phyloP scores from a whole-genome alignment of 2,797 vertebrate species.

The Helicolenus hilgendorfi region DNA sequence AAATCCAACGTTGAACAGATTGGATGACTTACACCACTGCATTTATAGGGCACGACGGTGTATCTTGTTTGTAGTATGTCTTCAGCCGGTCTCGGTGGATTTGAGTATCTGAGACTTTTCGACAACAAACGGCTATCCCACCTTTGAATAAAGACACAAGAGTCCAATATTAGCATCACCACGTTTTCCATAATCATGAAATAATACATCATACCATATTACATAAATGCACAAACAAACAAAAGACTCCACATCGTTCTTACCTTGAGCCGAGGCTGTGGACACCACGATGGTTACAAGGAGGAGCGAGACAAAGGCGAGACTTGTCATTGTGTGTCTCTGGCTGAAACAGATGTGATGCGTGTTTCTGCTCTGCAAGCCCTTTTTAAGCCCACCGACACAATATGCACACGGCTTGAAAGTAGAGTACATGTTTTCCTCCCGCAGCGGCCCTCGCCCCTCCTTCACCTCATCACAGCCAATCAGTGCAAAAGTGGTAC shows the following conservation, averaged over 20 bases:
- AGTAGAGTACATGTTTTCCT: constrained; percentile 59
- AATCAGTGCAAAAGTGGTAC: too few relatives aligned
- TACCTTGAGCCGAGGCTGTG: constrained; percentile 62
- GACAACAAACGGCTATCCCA: constrained; percentile 68
- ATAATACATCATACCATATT: not conserved
- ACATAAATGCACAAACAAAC: not conserved
- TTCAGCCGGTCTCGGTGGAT: constrained; percentile 2
- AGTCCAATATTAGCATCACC: not conserved
- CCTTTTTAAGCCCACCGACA: constrained; percentile 44
- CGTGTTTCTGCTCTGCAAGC: not conserved
- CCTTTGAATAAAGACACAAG: constrained; percentile 46
- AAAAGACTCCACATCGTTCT: not conserved
- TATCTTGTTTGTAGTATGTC: constrained; percentile 56
- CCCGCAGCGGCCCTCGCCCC: constrained; percentile 1
- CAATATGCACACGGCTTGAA: constrained; percentile 54
- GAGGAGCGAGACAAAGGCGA: constrained; percentile 32
- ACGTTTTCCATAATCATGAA: not conserved
- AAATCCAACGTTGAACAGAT: not conserved
- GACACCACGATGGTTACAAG: constrained; percentile 34
- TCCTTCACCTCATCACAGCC: not conserved
- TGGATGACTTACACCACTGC: constrained; percentile 81
- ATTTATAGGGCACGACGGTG: not conserved
- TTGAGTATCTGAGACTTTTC: not conserved
- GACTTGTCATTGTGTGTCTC: constrained; percentile 50
- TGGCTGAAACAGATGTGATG: constrained; percentile 4